These are phyloP conservation scores for Hypotaenidia okinawae DNA, from an alignment of 2,797 vertebrate species.

Conservation along the genomic window DNA sequence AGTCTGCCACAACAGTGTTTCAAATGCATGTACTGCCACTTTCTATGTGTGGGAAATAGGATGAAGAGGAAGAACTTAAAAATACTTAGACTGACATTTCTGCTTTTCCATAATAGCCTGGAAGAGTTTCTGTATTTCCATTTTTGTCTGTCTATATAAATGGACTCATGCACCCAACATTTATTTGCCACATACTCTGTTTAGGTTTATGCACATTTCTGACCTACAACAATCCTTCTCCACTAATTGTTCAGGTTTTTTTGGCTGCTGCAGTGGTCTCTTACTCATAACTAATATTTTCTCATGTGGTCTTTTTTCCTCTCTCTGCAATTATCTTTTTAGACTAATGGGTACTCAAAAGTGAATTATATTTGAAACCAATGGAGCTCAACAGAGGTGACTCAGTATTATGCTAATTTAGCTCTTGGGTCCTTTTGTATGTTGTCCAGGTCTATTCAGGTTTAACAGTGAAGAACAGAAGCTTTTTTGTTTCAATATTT, in stretches of 20 bases:
- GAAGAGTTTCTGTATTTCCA: background rate
- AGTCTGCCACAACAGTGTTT: constrained; percentile 8
- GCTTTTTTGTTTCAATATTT: constrained; percentile 52
- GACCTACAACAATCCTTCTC: background rate
- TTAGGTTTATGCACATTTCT: background rate
- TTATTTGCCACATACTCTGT: background rate
- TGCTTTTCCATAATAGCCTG: background rate
- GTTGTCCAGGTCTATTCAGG: constrained; percentile 14
- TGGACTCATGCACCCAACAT: background rate
- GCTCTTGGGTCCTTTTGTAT: constrained; percentile 14
- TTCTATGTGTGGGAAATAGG: background rate
- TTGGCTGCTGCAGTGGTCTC: background rate
- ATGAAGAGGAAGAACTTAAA: background rate
- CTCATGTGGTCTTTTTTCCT: background rate
- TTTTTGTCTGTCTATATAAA: background rate
- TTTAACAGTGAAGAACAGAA: constrained; percentile 41
- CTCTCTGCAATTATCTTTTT: constrained; percentile 21
- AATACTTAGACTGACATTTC: background rate
- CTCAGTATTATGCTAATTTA: constrained; percentile 56
- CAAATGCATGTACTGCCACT: background rate
- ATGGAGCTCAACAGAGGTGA: background rate
- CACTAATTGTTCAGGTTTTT: background rate
- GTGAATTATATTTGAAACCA: constrained; percentile 9
- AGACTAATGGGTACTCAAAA: constrained; percentile 26
- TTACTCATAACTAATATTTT: constrained; percentile 13